Evolutionary conservation across 2,113 vertebrate species (phyloP).

Genomic region (Gambusia holbrooki): DNA sequence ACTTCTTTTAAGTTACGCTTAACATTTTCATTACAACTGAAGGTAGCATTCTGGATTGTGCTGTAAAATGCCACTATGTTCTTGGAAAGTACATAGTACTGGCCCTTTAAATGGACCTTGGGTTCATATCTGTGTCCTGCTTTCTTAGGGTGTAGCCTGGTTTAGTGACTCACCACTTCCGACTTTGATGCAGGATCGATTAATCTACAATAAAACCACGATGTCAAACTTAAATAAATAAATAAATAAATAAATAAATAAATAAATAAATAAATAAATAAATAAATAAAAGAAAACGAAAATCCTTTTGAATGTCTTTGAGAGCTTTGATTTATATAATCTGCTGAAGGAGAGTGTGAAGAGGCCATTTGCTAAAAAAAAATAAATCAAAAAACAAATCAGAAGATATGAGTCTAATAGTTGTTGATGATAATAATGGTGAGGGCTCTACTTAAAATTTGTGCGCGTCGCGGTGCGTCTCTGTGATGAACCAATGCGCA

Average conservation of each 20-base stretch:
- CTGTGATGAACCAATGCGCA: conserved; percentile 48
- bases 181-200: conserved; percentile 9
- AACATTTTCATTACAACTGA: too few species aligned
- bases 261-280: neutral
- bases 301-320: too few species aligned
- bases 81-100: too few species aligned
- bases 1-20: too few species aligned
- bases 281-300: too few species aligned
- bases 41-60: too few species aligned
- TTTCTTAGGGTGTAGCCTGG: neutral
- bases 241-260: too few species aligned
- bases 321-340: neutral
- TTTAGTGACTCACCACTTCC: conserved; percentile 33
- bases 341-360: neutral
- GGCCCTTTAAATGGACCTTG: neutral
- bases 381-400: neutral
- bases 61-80: too few species aligned
- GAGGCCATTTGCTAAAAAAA: neutral
- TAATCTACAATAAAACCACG: neutral
- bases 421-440: neutral
- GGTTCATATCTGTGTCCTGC: neutral
- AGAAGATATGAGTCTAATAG: too few species aligned
- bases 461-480: conserved; percentile 53
- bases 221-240: neutral
- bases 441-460: conserved; percentile 55